Conservation (phyloP, 2,797 vertebrate species). For the Microctenopoma steveboyesi region DNA sequence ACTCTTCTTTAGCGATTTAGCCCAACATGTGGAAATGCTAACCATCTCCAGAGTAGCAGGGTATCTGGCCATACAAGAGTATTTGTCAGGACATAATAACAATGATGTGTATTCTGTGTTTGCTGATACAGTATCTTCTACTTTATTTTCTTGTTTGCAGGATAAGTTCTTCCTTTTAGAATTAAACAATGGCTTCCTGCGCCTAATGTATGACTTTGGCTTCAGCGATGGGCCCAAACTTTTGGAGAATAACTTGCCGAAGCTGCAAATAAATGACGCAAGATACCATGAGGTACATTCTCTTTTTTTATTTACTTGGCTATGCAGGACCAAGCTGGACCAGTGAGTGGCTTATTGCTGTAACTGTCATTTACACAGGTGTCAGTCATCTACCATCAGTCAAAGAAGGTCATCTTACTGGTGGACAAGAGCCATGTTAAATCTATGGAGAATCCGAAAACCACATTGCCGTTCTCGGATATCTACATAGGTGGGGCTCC, state of each 20-base stretch:
- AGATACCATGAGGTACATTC: constrained; percentile 93
- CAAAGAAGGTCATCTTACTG: constrained; percentile 95
- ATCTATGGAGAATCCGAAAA: constrained; percentile 93
- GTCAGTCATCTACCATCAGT: constrained; percentile 97
- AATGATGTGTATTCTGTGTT: neutral
- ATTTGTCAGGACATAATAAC: neutral
- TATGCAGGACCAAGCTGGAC: neutral
- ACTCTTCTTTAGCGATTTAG: neutral
- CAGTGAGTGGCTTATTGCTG: neutral
- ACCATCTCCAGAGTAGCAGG: too few relatives aligned
- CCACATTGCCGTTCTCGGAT: constrained; percentile 91
- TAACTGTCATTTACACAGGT: constrained; percentile 81
- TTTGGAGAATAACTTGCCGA: constrained; percentile 88
- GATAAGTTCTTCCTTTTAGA: constrained; percentile 93
- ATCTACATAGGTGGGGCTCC: constrained; percentile 96
- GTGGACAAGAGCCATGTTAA: constrained; percentile 95
- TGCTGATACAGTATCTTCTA: neutral
- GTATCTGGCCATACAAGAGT: too few relatives aligned
- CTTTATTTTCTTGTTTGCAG: constrained; percentile 75
- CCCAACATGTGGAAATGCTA: neutral
- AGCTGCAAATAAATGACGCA: constrained; percentile 93
- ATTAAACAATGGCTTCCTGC: constrained; percentile 90
- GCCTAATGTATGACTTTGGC: constrained; percentile 94
- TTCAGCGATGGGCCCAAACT: constrained; percentile 87
- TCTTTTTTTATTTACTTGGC: neutral